phyloP scores from a whole-genome alignment of 2,888 invertebrate species.

The Incurvaria masculella region DNA sequence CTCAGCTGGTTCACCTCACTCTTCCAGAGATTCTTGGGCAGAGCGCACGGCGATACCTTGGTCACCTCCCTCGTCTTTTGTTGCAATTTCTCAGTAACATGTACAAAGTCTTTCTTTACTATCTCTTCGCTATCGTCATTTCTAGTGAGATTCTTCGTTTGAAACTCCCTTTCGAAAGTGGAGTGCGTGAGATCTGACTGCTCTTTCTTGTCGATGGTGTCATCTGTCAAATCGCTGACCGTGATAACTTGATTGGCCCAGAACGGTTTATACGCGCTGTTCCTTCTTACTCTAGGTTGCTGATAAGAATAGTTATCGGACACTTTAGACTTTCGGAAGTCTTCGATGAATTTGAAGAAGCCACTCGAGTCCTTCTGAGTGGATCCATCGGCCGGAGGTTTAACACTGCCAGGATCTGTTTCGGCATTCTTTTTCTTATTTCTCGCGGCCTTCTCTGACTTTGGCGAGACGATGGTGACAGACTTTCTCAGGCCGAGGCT shows the following conservation, averaged over 20 bases:
- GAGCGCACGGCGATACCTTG: constrained; percentile 20
- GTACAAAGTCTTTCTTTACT: neutral
- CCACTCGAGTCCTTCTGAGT: constrained; percentile 15
- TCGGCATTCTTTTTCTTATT: constrained; percentile 9
- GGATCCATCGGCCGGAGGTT: constrained; percentile 8
- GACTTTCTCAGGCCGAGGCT: constrained; percentile 22
- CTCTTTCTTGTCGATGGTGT: constrained; percentile 19
- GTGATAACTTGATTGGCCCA: constrained; percentile 39
- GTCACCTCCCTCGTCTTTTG: neutral
- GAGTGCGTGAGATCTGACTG: too few species aligned
- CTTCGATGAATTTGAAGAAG: constrained; percentile 33
- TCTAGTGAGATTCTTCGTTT: neutral
- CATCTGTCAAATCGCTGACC: too few species aligned
- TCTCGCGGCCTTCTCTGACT: constrained; percentile 29
- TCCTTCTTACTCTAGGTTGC: constrained; percentile 28
- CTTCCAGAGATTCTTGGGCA: constrained; percentile 20
- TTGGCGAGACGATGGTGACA: constrained; percentile 37
- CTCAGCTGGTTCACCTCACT: constrained; percentile 28
- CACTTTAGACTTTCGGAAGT: constrained; percentile 34
- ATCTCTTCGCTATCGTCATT: neutral
- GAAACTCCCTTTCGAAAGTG: neutral
- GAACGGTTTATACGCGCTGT: constrained; percentile 32
- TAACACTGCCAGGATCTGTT: constrained; percentile 14
- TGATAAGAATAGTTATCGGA: constrained; percentile 33
- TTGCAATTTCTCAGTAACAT: neutral